Evolutionary conservation across 2,888 invertebrate genomes (phyloP).

Genomic region (Agrotis clavis): DNA sequence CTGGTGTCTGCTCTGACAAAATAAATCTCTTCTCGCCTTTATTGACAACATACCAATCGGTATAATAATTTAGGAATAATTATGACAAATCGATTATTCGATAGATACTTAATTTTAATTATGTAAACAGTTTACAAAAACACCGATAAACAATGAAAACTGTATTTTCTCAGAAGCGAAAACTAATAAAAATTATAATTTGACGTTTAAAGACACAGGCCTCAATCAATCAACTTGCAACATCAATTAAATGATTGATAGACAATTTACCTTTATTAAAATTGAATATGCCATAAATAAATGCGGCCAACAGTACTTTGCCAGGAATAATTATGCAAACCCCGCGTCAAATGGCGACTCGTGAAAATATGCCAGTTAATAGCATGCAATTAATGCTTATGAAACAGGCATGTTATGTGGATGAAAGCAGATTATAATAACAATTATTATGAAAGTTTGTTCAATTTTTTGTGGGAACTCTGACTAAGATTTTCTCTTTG

Average conservation of each 20-base stretch:
- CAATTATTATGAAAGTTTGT: background rate
- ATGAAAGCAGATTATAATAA: conserved; percentile 33
- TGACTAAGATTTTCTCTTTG: background rate
- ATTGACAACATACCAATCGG: background rate
- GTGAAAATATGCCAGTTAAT: conserved; percentile 65
- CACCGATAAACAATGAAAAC: conserved; percentile 4
- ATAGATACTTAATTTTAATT: conserved; percentile 1
- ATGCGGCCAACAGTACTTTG: conserved; percentile 39
- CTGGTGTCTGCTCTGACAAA: too few species aligned
- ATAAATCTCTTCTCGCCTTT: background rate
- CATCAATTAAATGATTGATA: conserved; percentile 31
- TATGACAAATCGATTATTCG: background rate
- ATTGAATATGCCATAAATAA: conserved; percentile 18
- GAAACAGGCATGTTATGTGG: conserved; percentile 42
- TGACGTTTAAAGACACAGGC: conserved; percentile 10
- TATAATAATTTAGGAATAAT: too few species aligned
- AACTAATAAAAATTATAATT: conserved; percentile 24
- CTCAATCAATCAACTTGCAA: conserved; percentile 28
- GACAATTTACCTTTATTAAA: conserved; percentile 12
- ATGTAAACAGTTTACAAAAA: background rate
- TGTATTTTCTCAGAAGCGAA: background rate
- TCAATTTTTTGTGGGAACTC: background rate
- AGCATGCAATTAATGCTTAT: conserved; percentile 64
- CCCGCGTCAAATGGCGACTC: conserved; percentile 58
- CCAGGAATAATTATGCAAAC: conserved; percentile 66